Conservation (phyloP, 2,113 vertebrate genomes). For the Ophiodon elongatus region DNA sequence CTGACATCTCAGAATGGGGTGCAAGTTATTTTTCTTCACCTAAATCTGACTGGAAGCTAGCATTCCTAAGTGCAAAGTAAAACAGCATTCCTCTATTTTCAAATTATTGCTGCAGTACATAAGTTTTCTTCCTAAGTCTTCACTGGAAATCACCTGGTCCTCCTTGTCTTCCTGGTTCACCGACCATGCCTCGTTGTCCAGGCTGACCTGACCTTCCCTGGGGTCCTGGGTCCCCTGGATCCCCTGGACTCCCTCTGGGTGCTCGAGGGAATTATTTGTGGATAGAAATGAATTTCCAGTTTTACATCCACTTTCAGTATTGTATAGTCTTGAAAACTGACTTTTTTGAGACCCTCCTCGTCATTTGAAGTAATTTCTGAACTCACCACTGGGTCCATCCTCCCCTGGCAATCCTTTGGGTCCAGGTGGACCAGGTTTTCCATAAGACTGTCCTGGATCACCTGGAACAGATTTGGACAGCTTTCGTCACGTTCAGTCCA, state of each 20-base stretch:
- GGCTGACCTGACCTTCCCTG: constrained; percentile 49
- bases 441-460: constrained; percentile 49
- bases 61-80: background rate
- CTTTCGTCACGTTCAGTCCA: background rate
- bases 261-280: constrained; percentile 23
- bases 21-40: background rate
- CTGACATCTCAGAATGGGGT: background rate
- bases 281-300: background rate
- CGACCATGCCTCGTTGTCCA: constrained; percentile 50
- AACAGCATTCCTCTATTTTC: background rate
- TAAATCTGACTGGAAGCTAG: background rate
- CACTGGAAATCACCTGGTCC: constrained; percentile 53
- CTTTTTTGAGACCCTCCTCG: background rate
- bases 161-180: constrained; percentile 56
- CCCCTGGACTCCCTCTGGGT: constrained; percentile 46
- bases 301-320: background rate
- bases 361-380: background rate
- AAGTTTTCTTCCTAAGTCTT: background rate
- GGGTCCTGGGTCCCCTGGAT: constrained; percentile 58
- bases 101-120: background rate
- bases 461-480: constrained; percentile 48
- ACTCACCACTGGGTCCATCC: constrained; percentile 39
- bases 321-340: background rate
- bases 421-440: constrained; percentile 65
- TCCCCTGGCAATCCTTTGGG: constrained; percentile 64